Percentiles rank a stretch among this genome's conserved stretches.
phyloP scores from a whole-genome alignment of 2,888 invertebrate species.

The Lamellibrachia satsuma region DNA sequence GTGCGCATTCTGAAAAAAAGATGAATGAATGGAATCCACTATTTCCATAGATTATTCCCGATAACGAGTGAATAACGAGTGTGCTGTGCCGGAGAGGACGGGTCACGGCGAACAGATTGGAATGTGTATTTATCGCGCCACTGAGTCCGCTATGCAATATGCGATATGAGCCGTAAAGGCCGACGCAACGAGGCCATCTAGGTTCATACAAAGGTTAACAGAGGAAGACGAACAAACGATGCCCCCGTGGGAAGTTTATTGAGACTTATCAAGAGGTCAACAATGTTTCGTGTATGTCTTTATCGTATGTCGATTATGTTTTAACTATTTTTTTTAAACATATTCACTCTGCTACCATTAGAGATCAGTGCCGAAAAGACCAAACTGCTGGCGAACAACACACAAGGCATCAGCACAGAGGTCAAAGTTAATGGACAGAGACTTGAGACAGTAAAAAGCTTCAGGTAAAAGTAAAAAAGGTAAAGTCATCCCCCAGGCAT shows the following conservation, averaged over 20 bases:
- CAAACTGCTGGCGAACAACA: no score
- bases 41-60: neutral
- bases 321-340: no score
- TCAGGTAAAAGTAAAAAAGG: no score
- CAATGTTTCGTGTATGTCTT: no score
- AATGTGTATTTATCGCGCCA: neutral
- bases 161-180: neutral
- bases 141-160: neutral
- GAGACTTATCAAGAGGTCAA: neutral
- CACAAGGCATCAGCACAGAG: no score
- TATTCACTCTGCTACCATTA: no score
- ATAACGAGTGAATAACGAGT: neutral
- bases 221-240: neutral
- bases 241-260: neutral
- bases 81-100: neutral
- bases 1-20: neutral
- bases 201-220: neutral
- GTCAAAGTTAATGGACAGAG: no score
- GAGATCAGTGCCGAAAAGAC: no score
- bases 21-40: neutral
- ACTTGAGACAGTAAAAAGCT: no score
- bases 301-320: no score
- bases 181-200: neutral
- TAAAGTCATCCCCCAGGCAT: no score
- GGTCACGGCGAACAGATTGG: neutral